Evolutionary conservation across 35 echinoderm and acorn worm genomes (phyloP), one percentile per base, ranked within the genome.

Genomic region (Holothuria glaberrima): DNA sequence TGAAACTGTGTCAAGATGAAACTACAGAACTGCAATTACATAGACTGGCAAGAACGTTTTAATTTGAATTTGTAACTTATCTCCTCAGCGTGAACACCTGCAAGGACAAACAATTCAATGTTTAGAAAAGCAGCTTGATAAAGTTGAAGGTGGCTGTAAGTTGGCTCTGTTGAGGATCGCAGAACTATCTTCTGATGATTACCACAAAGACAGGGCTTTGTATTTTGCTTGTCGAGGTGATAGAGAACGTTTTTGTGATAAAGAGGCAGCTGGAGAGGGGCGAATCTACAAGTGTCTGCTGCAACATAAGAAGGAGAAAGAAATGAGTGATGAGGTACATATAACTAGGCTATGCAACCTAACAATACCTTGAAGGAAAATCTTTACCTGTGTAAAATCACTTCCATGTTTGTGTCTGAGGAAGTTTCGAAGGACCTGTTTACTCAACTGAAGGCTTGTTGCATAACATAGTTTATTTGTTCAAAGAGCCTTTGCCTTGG

Each of bases 251-350:
- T 95, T 99, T 75, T 99, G 97, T 58, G 77, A 90, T 31, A 69
- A 82, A 4, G 84, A 90, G 50, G n/a, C 29, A 1, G 91, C 93
- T 9, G 97, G 97, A 5, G 58, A 93, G 22, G 97, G 97, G 29
- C 52, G 70, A 38, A 71, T 99, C 67, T 99, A 99, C 93, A 99
- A 95, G 66, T 99, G 97, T 71, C 91, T 99, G n/a, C 24, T 89
- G 52, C 89, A 93, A 33, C 90, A 99, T 52, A 99, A 99, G 78
- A 95, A 95, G 58, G 81, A 93, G 71, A 72, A 88, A 34, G 84
- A 92, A 29, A 99, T 99, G 97, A 99, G 88, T 70, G 86, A 87
- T 54, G 88, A 87, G 24, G 97, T 99, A 78, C 9, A 48, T 0
- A 69, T 41, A 41, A 41, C 36, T 41, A 41, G 36, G 7, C 36